phyloP scores from a whole-genome alignment of 2,888 invertebrate species.

The Ectropis crepuscularia region DNA sequence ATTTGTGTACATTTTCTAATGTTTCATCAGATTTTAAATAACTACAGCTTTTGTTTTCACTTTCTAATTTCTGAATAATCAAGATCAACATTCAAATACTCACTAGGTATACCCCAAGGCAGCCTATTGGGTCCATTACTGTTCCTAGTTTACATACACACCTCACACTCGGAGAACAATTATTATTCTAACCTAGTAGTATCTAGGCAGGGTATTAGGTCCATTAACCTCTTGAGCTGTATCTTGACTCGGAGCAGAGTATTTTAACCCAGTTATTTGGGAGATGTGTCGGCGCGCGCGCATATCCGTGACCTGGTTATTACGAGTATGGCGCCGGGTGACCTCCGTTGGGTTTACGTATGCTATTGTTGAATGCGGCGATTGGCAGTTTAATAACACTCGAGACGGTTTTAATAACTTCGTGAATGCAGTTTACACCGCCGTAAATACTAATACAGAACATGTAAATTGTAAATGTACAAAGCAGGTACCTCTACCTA shows the following conservation, averaged over 20 bases:
- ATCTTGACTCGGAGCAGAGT: constrained; percentile 21
- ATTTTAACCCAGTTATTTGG: constrained; percentile 37
- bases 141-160: constrained; percentile 7
- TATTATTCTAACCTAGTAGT: constrained; percentile 18
- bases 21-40: neutral
- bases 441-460: too few relatives aligned
- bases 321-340: constrained; percentile 64
- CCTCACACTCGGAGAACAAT: constrained; percentile 5
- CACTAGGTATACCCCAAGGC: constrained; percentile 5
- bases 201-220: constrained; percentile 8
- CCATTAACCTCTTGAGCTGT: constrained; percentile 15
- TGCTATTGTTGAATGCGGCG: constrained; percentile 42
- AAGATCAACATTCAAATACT: neutral
- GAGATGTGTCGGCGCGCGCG: constrained; percentile 56
- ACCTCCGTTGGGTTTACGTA: constrained; percentile 60
- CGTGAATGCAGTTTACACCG: neutral
- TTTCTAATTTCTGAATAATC: neutral
- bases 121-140: constrained; percentile 3
- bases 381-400: constrained; percentile 14
- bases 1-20: neutral
- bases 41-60: neutral
- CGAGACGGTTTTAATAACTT: neutral
- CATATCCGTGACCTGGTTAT: constrained; percentile 72
- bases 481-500: too few relatives aligned
- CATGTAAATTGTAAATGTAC: too few relatives aligned